These are phyloP conservation scores for Sicus ferrugineus DNA, from an alignment of 2,888 invertebrate species.

Conservation along the genomic window DNA sequence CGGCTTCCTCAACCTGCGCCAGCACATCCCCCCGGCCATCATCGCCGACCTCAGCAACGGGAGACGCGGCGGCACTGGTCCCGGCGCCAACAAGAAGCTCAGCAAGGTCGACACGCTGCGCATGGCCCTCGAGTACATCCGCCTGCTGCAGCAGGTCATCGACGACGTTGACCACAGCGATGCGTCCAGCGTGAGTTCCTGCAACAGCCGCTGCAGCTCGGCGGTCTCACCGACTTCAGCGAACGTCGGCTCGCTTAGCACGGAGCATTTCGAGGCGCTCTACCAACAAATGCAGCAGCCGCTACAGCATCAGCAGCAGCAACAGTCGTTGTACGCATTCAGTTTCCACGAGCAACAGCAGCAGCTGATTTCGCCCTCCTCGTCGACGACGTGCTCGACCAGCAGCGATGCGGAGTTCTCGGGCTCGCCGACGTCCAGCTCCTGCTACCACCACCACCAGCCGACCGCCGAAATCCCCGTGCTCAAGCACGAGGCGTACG, in stretches of 20 bases:
- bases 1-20: conserved; percentile 86
- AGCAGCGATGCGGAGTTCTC: conserved; percentile 44
- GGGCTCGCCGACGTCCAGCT: conserved; percentile 38
- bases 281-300: conserved; percentile 17
- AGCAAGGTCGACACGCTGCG: conserved; percentile 90
- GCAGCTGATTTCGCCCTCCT: conserved; percentile 49
- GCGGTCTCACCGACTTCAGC: conserved; percentile 40
- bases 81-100: conserved; percentile 77
- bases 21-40: conserved; percentile 85
- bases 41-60: conserved; percentile 74
- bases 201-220: conserved; percentile 40
- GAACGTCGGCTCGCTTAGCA: neutral
- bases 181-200: conserved; percentile 52
- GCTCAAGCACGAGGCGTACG: conserved; percentile 66
- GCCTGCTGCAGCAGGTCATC: conserved; percentile 74
- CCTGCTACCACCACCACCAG: conserved; percentile 40
- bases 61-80: conserved; percentile 72
- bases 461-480: conserved; percentile 14
- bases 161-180: conserved; percentile 66
- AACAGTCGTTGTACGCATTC: conserved; percentile 15
- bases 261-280: neutral
- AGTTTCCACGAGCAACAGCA: conserved; percentile 42
- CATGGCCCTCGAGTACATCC: conserved; percentile 90
- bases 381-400: conserved; percentile 42
- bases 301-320: conserved; percentile 27